phyloP scores from a whole-genome alignment of 2,797 vertebrate genomes.

The Gymnoscopelus microlampas region DNA sequence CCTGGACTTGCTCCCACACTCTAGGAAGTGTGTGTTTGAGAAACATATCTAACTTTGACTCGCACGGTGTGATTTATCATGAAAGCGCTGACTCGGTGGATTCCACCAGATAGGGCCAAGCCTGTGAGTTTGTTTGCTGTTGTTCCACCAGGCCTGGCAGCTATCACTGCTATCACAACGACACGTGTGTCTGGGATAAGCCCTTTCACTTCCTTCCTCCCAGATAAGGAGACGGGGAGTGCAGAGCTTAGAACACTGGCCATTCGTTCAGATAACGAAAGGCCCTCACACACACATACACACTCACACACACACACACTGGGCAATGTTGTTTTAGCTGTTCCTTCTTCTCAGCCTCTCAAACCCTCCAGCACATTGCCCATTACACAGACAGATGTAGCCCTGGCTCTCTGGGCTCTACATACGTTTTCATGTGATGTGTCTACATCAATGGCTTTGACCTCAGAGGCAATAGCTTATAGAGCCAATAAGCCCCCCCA shows the following conservation, averaged over 20 bases:
- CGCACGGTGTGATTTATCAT: no score
- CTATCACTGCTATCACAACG: conserved; percentile 69
- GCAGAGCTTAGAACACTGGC: conserved; percentile 63
- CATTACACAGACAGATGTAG: conserved; percentile 29
- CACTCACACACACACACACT: conserved; percentile 35
- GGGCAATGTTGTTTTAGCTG: conserved; percentile 75
- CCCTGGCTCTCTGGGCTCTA: conserved; percentile 20
- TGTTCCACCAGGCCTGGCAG: conserved; percentile 63
- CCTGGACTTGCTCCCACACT: no score
- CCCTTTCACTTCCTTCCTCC: conserved; percentile 80
- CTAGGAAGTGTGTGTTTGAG: no score
- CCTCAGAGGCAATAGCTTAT: conserved; percentile 31
- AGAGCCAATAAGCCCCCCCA: conserved; percentile 9
- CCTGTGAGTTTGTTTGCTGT: conserved; percentile 53
- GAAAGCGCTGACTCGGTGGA: conserved; percentile 30
- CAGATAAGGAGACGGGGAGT: conserved; percentile 74
- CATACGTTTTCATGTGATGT: conserved; percentile 60
- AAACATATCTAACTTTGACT: no score
- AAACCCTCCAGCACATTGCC: conserved; percentile 12
- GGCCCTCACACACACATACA: conserved; percentile 51
- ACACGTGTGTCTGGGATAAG: conserved; percentile 78
- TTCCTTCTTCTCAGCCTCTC: conserved; percentile 62
- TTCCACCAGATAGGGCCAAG: conserved; percentile 42
- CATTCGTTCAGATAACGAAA: conserved; percentile 78
- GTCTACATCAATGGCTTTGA: conserved; percentile 60